Evolutionary conservation across 1,140 invertebrate species (phyloP), one percentile per base, ranked within the genome.

Genomic region (Calosoma granatense): DNA sequence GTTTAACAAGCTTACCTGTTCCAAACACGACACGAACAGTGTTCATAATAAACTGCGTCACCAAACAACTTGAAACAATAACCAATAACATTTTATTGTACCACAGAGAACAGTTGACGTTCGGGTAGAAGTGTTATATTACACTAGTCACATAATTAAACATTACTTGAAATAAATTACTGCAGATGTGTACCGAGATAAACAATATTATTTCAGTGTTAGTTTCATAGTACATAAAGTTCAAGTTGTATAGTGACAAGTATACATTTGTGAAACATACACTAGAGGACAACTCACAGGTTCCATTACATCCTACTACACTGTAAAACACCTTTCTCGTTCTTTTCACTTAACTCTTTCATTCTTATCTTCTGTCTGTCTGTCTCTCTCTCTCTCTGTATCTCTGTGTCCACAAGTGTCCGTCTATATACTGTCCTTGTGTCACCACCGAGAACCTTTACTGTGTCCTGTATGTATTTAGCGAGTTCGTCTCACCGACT

Each of bases 401-500:
- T 36, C 26, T 36, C 26, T 36, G 6, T 36, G 26, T 9, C 6
- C n/a, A 36, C 26, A 36, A 36, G 20, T 22, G 20, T 21, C 36
- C 26, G 3, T 43, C 26, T 56, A 19, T 43, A 20, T 56, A 43
- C 20, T 2, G 6, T 21, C n/a, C 17, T 47, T 17, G 26, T 53
- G 14, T 39, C 20, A 41, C 30, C 51, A 15, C 47, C 41, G 47
- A 30, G 17, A 51, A 47, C 55, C 26, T 22, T 23, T 60, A 53
- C 57, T 56, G 56, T 60, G 56, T 58, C 56, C 57, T 60, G 55
- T 58, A 60, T 56, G 51, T 58, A 20, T 53, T 12, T 22, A 53
- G 23, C 21, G 23, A 54, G 20, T 51, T 39, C 23, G 52, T 43
- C 20, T 57, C 26, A 22, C 51, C 26, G 15, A 52, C 55, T 55